These are phyloP conservation scores for Phalacrocorax brasilianus DNA, from an alignment of 2,113 vertebrate genomes.

Conservation along the genomic window DNA sequence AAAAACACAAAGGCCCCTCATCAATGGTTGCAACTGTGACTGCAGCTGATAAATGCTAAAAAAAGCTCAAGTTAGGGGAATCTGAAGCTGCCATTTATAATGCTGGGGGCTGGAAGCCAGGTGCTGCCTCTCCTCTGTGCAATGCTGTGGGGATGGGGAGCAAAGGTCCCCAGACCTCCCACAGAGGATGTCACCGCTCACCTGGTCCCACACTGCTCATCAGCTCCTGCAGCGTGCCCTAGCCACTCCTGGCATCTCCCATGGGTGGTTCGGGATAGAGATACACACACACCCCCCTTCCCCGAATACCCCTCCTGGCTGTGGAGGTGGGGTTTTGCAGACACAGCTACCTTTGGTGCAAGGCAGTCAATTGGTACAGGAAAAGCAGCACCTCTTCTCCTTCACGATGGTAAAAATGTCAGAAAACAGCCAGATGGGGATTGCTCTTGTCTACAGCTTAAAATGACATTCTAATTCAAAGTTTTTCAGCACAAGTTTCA, in stretches of 20 bases:
- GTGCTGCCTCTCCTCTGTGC: neutral
- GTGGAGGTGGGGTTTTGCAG: accelerated
- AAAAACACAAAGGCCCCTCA: neutral
- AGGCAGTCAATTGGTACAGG: accelerated
- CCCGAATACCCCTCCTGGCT: neutral
- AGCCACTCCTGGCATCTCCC: neutral
- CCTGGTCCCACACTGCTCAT: neutral
- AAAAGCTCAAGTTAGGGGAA: neutral
- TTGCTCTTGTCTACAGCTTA: neutral
- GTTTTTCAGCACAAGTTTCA: neutral
- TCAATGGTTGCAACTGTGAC: neutral
- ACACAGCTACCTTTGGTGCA: no score
- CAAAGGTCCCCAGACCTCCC: neutral
- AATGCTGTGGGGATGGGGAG: no score
- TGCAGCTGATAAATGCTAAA: neutral
- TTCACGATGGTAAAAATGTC: neutral
- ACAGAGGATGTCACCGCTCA: accelerated
- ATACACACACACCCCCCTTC: no score
- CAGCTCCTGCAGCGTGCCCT: neutral
- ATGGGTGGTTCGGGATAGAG: accelerated
- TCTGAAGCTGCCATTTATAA: neutral
- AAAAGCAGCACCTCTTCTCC: neutral
- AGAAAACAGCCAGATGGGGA: neutral
- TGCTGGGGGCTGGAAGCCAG: accelerated
- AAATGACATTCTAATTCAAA: no score